Conservation (phyloP, 2,888 invertebrate species). For the Mimas tiliae region DNA sequence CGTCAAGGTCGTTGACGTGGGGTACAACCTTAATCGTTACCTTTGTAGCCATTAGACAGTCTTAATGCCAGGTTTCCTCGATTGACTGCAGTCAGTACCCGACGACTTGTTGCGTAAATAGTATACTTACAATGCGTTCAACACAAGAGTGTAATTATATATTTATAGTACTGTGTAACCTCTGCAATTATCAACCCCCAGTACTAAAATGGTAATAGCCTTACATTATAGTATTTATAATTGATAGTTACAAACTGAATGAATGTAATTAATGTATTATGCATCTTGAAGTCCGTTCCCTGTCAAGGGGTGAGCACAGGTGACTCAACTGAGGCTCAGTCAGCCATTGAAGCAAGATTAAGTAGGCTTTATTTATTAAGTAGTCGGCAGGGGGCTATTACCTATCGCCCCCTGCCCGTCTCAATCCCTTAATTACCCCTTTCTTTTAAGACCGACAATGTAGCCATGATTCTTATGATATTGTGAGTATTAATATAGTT, state of each 20-base stretch:
- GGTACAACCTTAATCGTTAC: conserved; percentile 48
- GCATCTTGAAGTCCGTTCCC: conserved; percentile 7
- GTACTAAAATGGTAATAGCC: conserved; percentile 7
- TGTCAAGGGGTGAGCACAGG: conserved; percentile 17
- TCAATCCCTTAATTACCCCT: too few relatives aligned
- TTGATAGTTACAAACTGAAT: conserved; percentile 15
- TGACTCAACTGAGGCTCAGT: not conserved
- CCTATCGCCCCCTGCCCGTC: too few relatives aligned
- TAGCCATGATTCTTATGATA: too few relatives aligned
- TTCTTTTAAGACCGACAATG: too few relatives aligned
- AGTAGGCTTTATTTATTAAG: too few relatives aligned
- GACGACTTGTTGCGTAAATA: conserved; percentile 22
- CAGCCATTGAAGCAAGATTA: conserved; percentile 1
- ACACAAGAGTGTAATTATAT: conserved; percentile 14
- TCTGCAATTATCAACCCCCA: conserved; percentile 16
- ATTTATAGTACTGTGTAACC: conserved; percentile 17
- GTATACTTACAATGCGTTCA: conserved; percentile 8
- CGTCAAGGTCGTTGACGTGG: too few relatives aligned
- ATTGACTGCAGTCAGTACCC: conserved; percentile 38
- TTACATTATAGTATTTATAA: conserved; percentile 16
- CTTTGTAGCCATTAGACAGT: conserved; percentile 50
- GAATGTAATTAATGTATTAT: conserved; percentile 19
- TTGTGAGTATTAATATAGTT: too few relatives aligned
- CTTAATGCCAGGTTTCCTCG: conserved; percentile 62
- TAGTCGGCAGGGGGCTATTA: too few relatives aligned